Base-by-base conservation (phyloP, 1,140 invertebrate species). In the Eupeodes corollae region DNA sequence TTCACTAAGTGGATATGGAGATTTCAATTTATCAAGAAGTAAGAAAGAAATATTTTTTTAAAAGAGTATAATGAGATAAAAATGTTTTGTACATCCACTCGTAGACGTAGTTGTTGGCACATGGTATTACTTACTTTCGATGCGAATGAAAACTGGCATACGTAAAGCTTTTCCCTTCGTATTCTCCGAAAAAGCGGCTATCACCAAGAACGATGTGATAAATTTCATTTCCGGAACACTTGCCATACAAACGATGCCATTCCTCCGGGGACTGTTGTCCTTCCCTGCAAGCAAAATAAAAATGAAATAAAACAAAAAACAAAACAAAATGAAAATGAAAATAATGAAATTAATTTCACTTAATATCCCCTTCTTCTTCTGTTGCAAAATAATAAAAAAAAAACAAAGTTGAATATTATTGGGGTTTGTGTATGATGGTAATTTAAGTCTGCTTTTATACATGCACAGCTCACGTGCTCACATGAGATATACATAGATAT, bases 71-170 rank as follows among this genome's bases (percentile, higher is more conserved):
- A 26, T 26, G 21, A 26, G 21, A 26, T 26, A 26, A 26, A 26
- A 5, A n/a, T n/a, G n/a, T n/a, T n/a, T n/a, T n/a, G n/a, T n/a
- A n/a, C n/a, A n/a, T n/a, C n/a, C n/a, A n/a, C n/a, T n/a, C n/a
- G n/a, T n/a, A n/a, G n/a, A n/a, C n/a, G n/a, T n/a, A n/a, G n/a
- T n/a, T n/a, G n/a, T n/a, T n/a, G n/a, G n/a, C n/a, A n/a, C n/a
- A n/a, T n/a, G 15, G n/a, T 5, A 42, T 6, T 54, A 70, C 83
- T 78, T 78, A 98, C 86, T 96, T 97, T 73, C 93, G 79, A 70
- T 98, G 94, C 45, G 93, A 95, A 74, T 98, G 93, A 69, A 98
- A 98, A 59, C 91, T 95, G 44, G 95, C 94, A 70, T 96, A 98
- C 12, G 92, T 96, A 71, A 98, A 98, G 70, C 91, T 95, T 74